A percentile compares a stretch with the other conserved stretches of the same genome.
Evolutionary conservation across 1,140 invertebrate species (phyloP).

Genomic region (Sitodiplosis mosellana): DNA sequence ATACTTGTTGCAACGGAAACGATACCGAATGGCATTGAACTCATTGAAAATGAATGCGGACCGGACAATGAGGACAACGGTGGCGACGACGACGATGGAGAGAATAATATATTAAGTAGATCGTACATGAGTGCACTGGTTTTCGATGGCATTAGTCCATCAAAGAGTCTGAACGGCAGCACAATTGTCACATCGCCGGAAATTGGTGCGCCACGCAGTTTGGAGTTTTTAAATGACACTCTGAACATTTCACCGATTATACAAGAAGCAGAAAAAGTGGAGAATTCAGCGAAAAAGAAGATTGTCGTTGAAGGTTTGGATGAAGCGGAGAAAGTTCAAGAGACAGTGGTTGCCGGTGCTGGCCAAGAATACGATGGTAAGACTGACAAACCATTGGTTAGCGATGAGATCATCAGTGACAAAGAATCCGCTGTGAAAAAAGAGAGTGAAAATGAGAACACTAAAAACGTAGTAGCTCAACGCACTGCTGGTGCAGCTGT

Average conservation of each 20-base stretch:
- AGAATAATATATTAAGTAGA: too few relatives aligned
- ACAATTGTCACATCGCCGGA: conserved; percentile 16
- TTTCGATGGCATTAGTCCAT: too few relatives aligned
- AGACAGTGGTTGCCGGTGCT: neutral
- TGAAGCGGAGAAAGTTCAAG: neutral
- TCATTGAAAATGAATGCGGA: too few relatives aligned
- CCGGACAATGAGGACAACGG: too few relatives aligned
- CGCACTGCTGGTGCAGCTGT: neutral
- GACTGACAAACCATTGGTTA: neutral
- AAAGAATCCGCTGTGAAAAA: neutral
- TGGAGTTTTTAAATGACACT: conserved; percentile 32
- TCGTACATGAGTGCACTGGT: too few relatives aligned
- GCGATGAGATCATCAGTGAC: neutral
- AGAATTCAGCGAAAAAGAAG: neutral
- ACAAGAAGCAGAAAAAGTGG: neutral
- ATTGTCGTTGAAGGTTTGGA: neutral
- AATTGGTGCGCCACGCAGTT: conserved; percentile 25
- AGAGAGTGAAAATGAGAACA: neutral
- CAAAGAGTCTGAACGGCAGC: too few relatives aligned
- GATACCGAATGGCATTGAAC: too few relatives aligned
- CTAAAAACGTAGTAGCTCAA: neutral
- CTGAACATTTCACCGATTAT: conserved; percentile 12
- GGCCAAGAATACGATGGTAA: neutral
- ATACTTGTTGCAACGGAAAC: too few relatives aligned
- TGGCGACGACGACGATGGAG: too few relatives aligned